Conservation (phyloP, 2,888 invertebrate species). For the Ferrisia virgata region DNA sequence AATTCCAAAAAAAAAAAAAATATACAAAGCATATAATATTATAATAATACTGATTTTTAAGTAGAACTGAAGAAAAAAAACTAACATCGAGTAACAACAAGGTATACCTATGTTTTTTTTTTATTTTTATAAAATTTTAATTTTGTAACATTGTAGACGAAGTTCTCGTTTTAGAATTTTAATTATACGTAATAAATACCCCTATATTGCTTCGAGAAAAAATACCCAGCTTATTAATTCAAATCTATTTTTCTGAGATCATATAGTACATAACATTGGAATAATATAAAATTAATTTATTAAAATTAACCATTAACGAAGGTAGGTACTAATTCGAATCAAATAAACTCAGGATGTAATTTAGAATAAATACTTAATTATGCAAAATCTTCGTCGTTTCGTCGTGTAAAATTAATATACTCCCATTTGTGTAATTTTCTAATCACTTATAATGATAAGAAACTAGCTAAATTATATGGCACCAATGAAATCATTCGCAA, state of each 20-base stretch:
- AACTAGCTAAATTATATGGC: conserved; percentile 23
- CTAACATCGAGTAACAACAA: conserved; percentile 10
- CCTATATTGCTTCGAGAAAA: not conserved
- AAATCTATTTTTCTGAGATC: not conserved
- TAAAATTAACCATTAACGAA: not conserved
- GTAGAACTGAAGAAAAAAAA: not conserved
- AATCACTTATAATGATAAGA: conserved; percentile 2
- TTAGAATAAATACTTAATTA: not conserved
- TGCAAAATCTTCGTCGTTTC: not conserved
- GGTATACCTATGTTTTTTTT: not conserved
- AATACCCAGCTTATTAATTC: not conserved
- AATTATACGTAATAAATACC: not conserved
- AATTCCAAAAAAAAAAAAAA: conserved; percentile 33
- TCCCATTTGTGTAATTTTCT: not conserved
- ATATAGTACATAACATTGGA: not conserved
- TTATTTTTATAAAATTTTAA: too few relatives aligned
- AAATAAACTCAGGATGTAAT: not conserved
- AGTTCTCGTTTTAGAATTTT: not conserved
- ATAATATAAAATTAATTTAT: not conserved
- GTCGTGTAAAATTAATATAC: not conserved
- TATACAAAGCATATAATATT: conserved; percentile 38
- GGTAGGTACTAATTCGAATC: not conserved
- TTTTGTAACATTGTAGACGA: not conserved
- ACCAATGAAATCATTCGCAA: conserved; percentile 21
- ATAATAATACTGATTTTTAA: conserved; percentile 29